Conservation (phyloP, 2,888 invertebrate genomes). For the Epsilonema sp. region DNA sequence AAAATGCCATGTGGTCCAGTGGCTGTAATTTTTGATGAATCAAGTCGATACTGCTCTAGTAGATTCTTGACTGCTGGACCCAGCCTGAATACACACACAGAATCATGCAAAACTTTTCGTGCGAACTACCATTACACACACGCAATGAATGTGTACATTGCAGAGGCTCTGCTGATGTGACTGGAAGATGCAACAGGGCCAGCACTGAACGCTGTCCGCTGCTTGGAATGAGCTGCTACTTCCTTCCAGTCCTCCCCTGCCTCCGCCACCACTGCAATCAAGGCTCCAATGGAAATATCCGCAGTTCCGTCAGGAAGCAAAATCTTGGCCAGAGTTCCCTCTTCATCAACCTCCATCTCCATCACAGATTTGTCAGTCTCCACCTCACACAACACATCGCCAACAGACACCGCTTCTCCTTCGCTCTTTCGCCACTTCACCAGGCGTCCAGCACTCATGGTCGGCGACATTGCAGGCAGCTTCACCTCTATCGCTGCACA, state of each 20-base stretch:
- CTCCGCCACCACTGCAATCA: conserved; percentile 44
- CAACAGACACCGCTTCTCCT: conserved; percentile 26
- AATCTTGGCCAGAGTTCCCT: conserved; percentile 27
- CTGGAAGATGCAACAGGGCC: too few species aligned
- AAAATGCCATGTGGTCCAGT: conserved; percentile 43
- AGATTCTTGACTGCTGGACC: conserved; percentile 45
- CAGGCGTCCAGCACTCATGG: conserved; percentile 38
- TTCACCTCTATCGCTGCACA: too few species aligned
- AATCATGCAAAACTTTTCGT: too few species aligned
- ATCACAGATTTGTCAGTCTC: conserved; percentile 47
- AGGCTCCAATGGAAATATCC: conserved; percentile 38
- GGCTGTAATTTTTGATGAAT: conserved; percentile 34
- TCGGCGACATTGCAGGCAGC: too few species aligned
- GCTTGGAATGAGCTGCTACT: too few species aligned
- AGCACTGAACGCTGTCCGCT: too few species aligned
- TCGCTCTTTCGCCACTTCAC: conserved; percentile 41
- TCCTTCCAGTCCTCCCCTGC: conserved; percentile 45
- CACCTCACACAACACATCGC: conserved; percentile 45
- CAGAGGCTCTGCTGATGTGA: too few species aligned
- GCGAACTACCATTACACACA: too few species aligned
- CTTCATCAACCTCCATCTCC: conserved; percentile 42
- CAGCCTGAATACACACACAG: too few species aligned
- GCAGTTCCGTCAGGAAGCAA: conserved; percentile 36
- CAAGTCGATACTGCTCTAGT: conserved; percentile 40
- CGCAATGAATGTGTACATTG: too few species aligned